Base-by-base conservation (phyloP, 2,888 invertebrate species). In the Hydrotaea diabolus region DNA sequence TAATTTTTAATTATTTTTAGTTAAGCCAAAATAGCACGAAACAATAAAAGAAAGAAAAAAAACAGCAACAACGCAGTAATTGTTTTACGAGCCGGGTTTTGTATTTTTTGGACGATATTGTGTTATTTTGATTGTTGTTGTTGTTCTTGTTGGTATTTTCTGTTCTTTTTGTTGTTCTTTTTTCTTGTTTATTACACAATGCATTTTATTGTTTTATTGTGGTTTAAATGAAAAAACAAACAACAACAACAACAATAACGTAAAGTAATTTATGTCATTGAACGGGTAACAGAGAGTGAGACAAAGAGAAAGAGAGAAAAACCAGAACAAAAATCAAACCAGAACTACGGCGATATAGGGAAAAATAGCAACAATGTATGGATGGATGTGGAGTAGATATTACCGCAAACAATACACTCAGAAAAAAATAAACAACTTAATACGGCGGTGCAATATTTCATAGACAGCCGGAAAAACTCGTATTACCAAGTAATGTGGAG, bases 131-230 rank as follows among this genome's bases (percentile, higher is more conserved):
- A 21, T 11, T 2, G 19, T 66, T 23, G 0, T 11, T 13, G 8
- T 21, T 66, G 2, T 39, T 43, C 17, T 43, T 13, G 66, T 39
- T 43, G 36, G 36, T 49, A 49, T 49, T 49, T 49, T 49, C 3
- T n/a, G 43, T 53, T 17, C 17, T 17, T 17, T 2, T 53, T 53
- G 53, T 17, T 53, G 53, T 53, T 53, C 15, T 49, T 49, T 49
- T 49, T 13, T 49, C 2, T 21, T 66, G 36, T 19, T 66, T 36
- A 66, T 43, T 69, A 69, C 46, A 69, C 69, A 69, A 69, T 69
- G 69, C 69, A 69, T 69, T 69, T 69, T 26, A 69, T 69, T 69
- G 69, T 69, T 69, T 55, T 55, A 21, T 21, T 69, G 69, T 17
- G 69, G 46, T 49, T 69, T 17, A 23, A 55, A 55, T 55, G 55